Percentiles rank a stretch among this genome's conserved stretches.
Evolutionary conservation across 1,140 invertebrate genomes (phyloP).

Genomic region (Sarcophaga bullata): DNA sequence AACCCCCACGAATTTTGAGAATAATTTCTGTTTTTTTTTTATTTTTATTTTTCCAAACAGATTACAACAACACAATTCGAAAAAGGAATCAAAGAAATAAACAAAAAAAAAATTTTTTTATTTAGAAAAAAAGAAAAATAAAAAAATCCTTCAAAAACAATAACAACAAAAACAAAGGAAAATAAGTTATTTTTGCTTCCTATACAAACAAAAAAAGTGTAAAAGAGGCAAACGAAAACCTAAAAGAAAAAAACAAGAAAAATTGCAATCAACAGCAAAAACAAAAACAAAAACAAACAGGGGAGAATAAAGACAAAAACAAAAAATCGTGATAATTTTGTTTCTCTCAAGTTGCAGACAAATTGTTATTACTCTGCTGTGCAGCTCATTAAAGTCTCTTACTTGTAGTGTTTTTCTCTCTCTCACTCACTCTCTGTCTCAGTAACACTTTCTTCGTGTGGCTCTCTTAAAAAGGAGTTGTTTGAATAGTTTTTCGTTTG

Average conservation of each 20-base stretch:
- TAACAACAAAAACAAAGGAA: too few relatives aligned
- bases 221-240: too few relatives aligned
- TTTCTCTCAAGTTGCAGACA: background rate
- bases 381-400: too few relatives aligned
- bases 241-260: too few relatives aligned
- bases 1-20: background rate
- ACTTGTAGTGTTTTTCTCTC: background rate
- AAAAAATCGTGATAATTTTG: background rate
- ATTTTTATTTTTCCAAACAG: conserved; percentile 12
- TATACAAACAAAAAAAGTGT: too few relatives aligned
- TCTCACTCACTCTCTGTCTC: background rate
- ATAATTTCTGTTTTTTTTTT: too few relatives aligned
- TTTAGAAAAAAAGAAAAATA: background rate
- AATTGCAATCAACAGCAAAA: background rate
- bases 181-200: too few relatives aligned
- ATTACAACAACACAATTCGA: background rate
- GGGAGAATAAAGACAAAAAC: background rate
- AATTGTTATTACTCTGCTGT: background rate
- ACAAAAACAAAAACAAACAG: background rate
- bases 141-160: too few relatives aligned
- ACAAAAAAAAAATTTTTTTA: background rate
- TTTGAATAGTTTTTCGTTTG: background rate
- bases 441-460: background rate
- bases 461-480: conserved; percentile 8
- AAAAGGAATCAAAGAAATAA: background rate